Evolutionary conservation across 2,797 vertebrate genomes (phyloP), one percentile per base, ranked within the genome.

Genomic region (Gobio occitaniae): DNA sequence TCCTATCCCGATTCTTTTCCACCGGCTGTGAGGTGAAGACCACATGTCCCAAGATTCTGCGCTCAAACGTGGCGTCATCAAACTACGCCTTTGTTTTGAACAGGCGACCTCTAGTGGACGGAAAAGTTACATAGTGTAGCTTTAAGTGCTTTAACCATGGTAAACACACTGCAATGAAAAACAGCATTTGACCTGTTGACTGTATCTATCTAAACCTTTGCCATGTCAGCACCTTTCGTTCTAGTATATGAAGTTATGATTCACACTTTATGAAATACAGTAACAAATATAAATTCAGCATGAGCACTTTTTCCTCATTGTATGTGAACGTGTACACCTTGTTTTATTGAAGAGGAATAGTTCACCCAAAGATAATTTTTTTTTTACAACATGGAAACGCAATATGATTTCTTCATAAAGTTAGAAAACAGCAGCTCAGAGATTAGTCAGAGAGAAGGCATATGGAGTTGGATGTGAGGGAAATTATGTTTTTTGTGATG

Each of bases 401-500:
- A 25, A 61, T 54, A 10, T 44, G n/a, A 4, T 78, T 47, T 47
- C 56, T 29, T 47, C 21, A 63, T 76, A 47, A 15, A 54, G 66
- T 69, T 21, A 41, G 36, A 54, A 32, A 61, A 25, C 12, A 29
- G 36, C 13, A 78, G 21, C 36, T 78, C 54, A 17, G 54, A 61
- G 36, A 78, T 61, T 6, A 41, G 12, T 77, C 59, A 38, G 13
- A 15, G 7, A 61, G 38, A 25, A 61, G 2, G 25, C 41, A 78
- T 61, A 63, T 15, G n/a, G 13, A 16, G 59, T n/a, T 59, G 75
- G 52, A 78, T 78, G n/a, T 38, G 74, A 76, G 32, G 50, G 52
- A 29, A 63, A 61, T 17, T 0, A 25, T 63, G 38, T 29, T 78
- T 78, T 12, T 44, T 9, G 38, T 63, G 44, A 68, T 80, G 17